phyloP scores from a whole-genome alignment of 53 echinoderm and acorn worm species.

The Luidia sarsii region DNA sequence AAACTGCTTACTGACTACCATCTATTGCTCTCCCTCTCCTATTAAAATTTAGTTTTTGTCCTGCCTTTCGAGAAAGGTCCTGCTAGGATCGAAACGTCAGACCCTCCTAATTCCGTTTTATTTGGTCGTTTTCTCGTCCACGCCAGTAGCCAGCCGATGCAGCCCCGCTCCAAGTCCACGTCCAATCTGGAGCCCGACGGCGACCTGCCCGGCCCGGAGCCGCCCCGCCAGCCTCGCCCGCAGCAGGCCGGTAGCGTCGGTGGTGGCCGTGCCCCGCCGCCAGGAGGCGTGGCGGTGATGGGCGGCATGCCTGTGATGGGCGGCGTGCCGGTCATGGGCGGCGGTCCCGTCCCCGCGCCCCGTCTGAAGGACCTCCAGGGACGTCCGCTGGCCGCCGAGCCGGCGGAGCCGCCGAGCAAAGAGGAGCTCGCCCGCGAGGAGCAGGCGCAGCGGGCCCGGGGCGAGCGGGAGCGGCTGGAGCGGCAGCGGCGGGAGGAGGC shows the following conservation, averaged over 20 bases:
- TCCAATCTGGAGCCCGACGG: constrained; percentile 86
- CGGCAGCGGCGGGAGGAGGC: not conserved
- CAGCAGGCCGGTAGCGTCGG: constrained; percentile 23
- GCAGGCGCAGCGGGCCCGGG: constrained; percentile 39
- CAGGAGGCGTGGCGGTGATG: constrained; percentile 42
- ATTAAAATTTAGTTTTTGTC: no score
- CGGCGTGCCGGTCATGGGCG: no score
- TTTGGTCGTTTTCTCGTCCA: no score
- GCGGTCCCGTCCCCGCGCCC: constrained; percentile 49
- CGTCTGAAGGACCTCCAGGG: constrained; percentile 17
- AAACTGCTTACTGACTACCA: no score
- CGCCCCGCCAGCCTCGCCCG: no score
- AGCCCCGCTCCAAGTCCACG: constrained; percentile 85
- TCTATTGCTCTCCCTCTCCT: no score
- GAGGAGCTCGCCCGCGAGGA: constrained; percentile 54
- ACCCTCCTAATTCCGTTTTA: no score
- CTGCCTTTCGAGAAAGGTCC: no score
- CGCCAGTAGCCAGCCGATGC: constrained; percentile 59
- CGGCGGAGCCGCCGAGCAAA: constrained; percentile 55
- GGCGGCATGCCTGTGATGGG: constrained; percentile 46
- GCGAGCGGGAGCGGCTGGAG: constrained; percentile 28
- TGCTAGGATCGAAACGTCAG: no score
- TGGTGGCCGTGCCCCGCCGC: constrained; percentile 29
- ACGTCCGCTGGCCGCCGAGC: not conserved
- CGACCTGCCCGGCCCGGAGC: constrained; percentile 43